Evolutionary conservation across 2,113 vertebrate genomes (phyloP), one percentile per base, ranked within the genome.

Genomic region (Pangasianodon gigas): DNA sequence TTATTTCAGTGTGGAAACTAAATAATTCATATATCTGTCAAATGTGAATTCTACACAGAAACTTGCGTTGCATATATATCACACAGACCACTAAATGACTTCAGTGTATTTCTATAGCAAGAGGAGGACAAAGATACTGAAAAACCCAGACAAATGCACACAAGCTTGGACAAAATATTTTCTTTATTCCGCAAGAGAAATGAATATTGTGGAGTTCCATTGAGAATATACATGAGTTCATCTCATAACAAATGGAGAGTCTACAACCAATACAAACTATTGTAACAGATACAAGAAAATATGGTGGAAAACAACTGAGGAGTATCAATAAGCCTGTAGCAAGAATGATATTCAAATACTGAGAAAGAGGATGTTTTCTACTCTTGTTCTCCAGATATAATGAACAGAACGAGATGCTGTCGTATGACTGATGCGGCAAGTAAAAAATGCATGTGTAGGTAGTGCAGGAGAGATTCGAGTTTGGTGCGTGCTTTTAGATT

Each of bases 131-230:
- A 41, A 51, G 24, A n/a, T 16, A 5, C 1, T 7, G 26, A 51
- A 16, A 46, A 44, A 75, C 37, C 71, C 37, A 51, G 13, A 81
- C 26, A n/a, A 1, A 29, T 7, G 6, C 5, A 6, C 48, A 62
- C 37, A 84, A 91, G 48, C 91, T 93, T 95, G 92, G 94, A 94
- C 91, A 96, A 96, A 96, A 96, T 95, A 95, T 94, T 95, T 91
- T 95, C 93, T 96, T 96, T 96, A 95, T 96, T 96, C 93, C 94
- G 93, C 93, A 92, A 93, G 92, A 93, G 92, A 93, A 94, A 92
- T 89, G 92, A 94, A 93, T 92, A 91, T 93, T 89, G 94, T 94
- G 93, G 93, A 94, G 90, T 93, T 95, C 94, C 93, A 94, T 93
- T 94, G 93, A 95, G 91, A 93, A 93, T 92, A 92, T 93, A 95